Base-by-base conservation (phyloP, 2,888 invertebrate species). In the Capitulum mitella region DNA sequence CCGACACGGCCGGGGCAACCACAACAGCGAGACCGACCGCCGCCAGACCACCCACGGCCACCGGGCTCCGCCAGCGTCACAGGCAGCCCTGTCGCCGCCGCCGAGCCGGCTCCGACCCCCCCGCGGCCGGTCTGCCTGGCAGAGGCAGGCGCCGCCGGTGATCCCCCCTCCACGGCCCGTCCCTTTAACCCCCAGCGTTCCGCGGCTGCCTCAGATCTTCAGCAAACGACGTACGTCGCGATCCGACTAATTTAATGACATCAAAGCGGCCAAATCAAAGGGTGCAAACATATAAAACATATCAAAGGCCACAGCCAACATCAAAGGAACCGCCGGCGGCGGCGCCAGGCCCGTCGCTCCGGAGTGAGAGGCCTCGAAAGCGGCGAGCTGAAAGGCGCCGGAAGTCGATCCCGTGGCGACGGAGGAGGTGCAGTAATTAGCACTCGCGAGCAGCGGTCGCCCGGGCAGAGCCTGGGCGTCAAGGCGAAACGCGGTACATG, bases 201-300 rank as follows among this genome's bases (percentile, higher is more conserved):
- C 19, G 34, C 43, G 43, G 29, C 64, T 10, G 16, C 40, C 70
- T 70, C 26, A 37, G 37, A 40, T 40, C 70, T 16, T 8, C 40
- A 26, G 26, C 70, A 26, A 40, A 26, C 37, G 70, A 26, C 34
- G 40, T 40, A 10, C 37, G 37, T 2, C 37, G 40, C 70, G 70
- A 37, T 70, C 70, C 40, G 37, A 70, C 70, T 70, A 70, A 70
- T 70, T 70, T 70, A 70, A 70, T 70, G 70, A 40, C 70, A 70
- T 70, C 70, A 70, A 70, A 70, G 70, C 70, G 3, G 70, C 40
- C 70, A 70, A 70, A 70, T 70, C 70, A 70, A 70, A 70, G 37
- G 70, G 70, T 70, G 70, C 70, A 70, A 70, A 70, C 70, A 70
- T 70, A 70, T 70, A 70, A 70, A 70, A 70, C 70, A 70, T 70